Evolutionary conservation across 2,888 invertebrate species (phyloP), one percentile per base, ranked within the genome.

Genomic region (Laspeyria flexula): DNA sequence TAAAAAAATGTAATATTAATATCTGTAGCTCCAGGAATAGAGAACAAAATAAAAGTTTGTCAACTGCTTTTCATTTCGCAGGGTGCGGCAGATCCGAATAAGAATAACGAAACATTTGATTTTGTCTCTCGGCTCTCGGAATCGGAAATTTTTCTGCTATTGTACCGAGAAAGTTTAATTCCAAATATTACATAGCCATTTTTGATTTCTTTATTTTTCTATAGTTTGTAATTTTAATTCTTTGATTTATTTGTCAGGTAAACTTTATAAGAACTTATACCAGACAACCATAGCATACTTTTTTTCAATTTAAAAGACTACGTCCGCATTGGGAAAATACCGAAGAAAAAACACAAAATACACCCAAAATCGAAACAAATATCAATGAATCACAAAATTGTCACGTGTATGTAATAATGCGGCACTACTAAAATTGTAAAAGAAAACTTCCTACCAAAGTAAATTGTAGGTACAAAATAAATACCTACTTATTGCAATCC

Each of bases 401-500:
- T n/a, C n/a, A n/a, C n/a, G n/a, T n/a, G n/a, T n/a, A n/a, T n/a
- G n/a, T n/a, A n/a, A n/a, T n/a, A n/a, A n/a, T n/a, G n/a, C n/a
- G n/a, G n/a, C n/a, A n/a, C n/a, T n/a, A n/a, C n/a, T n/a, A n/a
- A n/a, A n/a, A n/a, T n/a, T n/a, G n/a, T n/a, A n/a, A 21, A 5
- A 21, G 2, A 21, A 5, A 21, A 3, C 2, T 21, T 3, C 21
- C 21, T 21, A 21, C 21, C 5, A 21, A 21, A 5, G 21, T 49
- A 35, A 35, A 40, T 34, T 4, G 43, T 55, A 2, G 39, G 37
- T 31, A 29, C 42, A 43, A 31, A 49, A 60, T 50, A 56, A 50
- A 43, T 52, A 40, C 46, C 40, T 45, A 65, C 62, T 68, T 66
- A 75, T 60, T 71, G 63, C 68, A 69, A 57, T 52, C 58, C 63